Percentiles rank a stretch among this genome's conserved stretches.
These are phyloP conservation scores for Heterocephalus glaber DNA, from an alignment of 2,113 vertebrate species.

Conservation along the genomic window DNA sequence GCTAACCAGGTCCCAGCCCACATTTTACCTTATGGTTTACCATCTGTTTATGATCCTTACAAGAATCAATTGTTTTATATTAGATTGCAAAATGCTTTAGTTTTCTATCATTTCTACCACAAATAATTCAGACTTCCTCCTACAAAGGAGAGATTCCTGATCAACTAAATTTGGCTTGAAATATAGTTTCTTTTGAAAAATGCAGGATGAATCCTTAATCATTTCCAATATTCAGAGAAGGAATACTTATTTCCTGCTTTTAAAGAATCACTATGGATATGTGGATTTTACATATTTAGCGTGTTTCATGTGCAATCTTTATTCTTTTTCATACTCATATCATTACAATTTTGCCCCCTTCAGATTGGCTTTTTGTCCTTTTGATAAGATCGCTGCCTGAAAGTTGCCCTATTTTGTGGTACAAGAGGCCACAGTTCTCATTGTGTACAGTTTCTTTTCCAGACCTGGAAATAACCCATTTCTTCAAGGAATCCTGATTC, in stretches of 20 bases:
- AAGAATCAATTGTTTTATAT: neutral
- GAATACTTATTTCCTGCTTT: neutral
- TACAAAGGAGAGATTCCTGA: neutral
- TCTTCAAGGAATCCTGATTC: neutral
- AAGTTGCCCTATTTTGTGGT: neutral
- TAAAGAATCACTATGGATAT: neutral
- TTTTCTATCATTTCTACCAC: neutral
- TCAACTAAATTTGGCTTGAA: slow-evolving; percentile 3
- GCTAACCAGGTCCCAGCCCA: neutral
- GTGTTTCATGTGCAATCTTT: neutral
- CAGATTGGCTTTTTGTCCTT: too few relatives aligned
- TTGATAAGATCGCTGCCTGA: neutral
- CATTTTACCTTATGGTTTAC: neutral
- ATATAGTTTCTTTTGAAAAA: neutral
- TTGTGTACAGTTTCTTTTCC: neutral
- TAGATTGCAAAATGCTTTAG: neutral
- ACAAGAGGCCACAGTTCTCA: neutral
- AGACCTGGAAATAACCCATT: neutral
- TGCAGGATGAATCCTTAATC: neutral
- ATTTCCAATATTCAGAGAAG: neutral
- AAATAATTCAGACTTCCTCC: neutral
- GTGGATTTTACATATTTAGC: neutral
- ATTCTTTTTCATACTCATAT: neutral
- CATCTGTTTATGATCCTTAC: neutral
- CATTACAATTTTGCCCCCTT: neutral